A percentile compares a stretch with the other conserved stretches of the same genome.
phyloP scores from a whole-genome alignment of 2,113 vertebrate genomes.

The Pantherophis guttatus region DNA sequence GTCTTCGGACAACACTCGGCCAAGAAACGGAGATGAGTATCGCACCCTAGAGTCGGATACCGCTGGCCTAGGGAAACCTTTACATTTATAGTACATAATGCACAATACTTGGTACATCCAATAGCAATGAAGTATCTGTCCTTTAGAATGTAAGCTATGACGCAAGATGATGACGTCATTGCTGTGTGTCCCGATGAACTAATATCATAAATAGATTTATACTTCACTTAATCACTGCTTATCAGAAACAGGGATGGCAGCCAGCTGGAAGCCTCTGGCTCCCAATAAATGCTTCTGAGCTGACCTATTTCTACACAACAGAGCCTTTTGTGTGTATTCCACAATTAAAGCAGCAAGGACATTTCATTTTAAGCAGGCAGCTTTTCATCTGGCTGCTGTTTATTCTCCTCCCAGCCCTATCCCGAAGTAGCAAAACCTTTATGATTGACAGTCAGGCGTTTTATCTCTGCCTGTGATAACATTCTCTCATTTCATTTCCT shows the following conservation, averaged over 20 bases:
- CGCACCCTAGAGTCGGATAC: no score
- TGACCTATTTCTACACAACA: background rate
- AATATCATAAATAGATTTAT: background rate
- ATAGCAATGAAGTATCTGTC: background rate
- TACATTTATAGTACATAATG: background rate
- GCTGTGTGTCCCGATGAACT: background rate
- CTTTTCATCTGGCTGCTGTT: background rate
- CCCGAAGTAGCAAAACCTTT: background rate
- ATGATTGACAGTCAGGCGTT: background rate
- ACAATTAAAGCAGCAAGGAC: background rate
- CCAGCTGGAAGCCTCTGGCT: background rate
- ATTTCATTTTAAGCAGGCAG: background rate
- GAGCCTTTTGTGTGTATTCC: background rate
- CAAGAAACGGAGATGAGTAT: no score
- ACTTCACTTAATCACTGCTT: background rate
- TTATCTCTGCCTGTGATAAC: background rate
- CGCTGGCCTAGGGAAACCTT: background rate
- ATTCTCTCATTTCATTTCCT: conserved; percentile 3
- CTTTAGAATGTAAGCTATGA: background rate
- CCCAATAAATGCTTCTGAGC: background rate
- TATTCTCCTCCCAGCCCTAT: background rate
- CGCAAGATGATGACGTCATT: background rate
- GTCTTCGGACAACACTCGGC: no score
- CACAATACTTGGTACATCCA: background rate
- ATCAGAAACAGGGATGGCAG: background rate